These are phyloP conservation scores for Cephonodes hylas DNA, from an alignment of 2,888 invertebrate genomes.

Conservation along the genomic window DNA sequence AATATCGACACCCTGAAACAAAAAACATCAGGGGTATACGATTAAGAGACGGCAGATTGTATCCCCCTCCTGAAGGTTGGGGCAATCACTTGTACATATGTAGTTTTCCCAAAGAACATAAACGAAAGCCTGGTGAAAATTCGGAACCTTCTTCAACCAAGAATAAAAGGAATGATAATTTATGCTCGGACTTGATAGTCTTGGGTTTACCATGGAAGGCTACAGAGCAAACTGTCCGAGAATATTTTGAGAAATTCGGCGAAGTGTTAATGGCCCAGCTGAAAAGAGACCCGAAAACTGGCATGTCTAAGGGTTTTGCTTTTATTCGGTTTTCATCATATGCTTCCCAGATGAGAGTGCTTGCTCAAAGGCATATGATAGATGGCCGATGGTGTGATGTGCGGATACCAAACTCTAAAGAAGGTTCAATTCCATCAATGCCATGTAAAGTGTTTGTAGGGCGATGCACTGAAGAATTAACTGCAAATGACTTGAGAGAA, in stretches of 20 bases:
- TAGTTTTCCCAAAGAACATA: slow-evolving; percentile 95
- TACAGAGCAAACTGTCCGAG: slow-evolving; percentile 95
- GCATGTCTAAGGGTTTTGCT: slow-evolving; percentile 99
- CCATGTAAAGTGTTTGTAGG: slow-evolving; percentile 93
- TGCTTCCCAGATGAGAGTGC: slow-evolving; percentile 96
- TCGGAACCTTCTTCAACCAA: slow-evolving; percentile 92
- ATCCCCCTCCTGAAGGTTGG: slow-evolving; percentile 95
- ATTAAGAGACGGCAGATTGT: slow-evolving; percentile 94
- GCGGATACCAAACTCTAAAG: slow-evolving; percentile 97
- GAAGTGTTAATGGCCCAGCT: slow-evolving; percentile 99
- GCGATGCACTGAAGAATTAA: slow-evolving; percentile 90
- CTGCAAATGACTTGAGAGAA: slow-evolving; percentile 88
- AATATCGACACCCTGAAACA: slow-evolving; percentile 96
- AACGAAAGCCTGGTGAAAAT: slow-evolving; percentile 96
- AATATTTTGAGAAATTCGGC: slow-evolving; percentile 98
- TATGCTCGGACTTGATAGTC: slow-evolving; percentile 98
- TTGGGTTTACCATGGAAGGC: slow-evolving; percentile 99
- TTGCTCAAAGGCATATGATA: slow-evolving; percentile 97
- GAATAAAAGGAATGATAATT: slow-evolving; percentile 95
- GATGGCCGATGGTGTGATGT: slow-evolving; percentile 99
- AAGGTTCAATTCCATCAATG: slow-evolving; percentile 86
- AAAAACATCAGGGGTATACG: slow-evolving; percentile 94
- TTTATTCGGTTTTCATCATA: slow-evolving; percentile 98
- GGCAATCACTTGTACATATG: slow-evolving; percentile 88
- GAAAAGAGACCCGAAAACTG: slow-evolving; percentile 94